phyloP scores from a whole-genome alignment of 2,113 vertebrate species.

The Equus przewalskii region DNA sequence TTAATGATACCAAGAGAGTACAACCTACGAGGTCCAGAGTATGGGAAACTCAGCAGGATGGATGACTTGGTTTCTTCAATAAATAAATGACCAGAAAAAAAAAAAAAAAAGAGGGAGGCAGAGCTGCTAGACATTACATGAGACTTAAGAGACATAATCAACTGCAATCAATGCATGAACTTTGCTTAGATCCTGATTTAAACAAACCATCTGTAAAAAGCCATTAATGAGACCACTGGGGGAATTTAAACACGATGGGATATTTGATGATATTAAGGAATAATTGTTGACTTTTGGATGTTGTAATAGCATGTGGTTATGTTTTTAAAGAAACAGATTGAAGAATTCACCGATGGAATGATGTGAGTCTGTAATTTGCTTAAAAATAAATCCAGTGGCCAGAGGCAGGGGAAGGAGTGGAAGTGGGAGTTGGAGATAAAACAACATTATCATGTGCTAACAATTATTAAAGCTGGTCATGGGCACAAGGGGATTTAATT shows the following conservation, averaged over 20 bases:
- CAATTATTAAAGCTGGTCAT: constrained; percentile 24
- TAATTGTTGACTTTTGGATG: background rate
- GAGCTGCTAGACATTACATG: background rate
- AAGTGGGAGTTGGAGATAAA: background rate
- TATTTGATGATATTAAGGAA: background rate
- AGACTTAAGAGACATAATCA: background rate
- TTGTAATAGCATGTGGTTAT: background rate
- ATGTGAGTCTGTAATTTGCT: constrained; percentile 24
- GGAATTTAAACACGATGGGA: background rate
- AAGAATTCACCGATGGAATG: constrained; percentile 15
- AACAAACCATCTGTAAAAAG: background rate
- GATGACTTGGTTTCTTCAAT: background rate
- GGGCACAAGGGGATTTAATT: background rate
- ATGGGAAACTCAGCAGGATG: background rate
- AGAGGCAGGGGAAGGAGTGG: background rate
- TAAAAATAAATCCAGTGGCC: constrained; percentile 33
- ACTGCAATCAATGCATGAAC: background rate
- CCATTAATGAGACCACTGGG: background rate
- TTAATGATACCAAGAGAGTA: background rate
- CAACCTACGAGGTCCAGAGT: background rate
- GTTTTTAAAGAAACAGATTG: constrained; percentile 41
- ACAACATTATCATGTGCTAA: background rate
- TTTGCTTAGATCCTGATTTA: background rate
- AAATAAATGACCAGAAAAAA: background rate
- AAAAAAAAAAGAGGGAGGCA: background rate